A percentile compares a stretch with the other conserved stretches of the same genome.
phyloP scores from a whole-genome alignment of 2,113 vertebrate genomes.

The Synodontis membranacea region DNA sequence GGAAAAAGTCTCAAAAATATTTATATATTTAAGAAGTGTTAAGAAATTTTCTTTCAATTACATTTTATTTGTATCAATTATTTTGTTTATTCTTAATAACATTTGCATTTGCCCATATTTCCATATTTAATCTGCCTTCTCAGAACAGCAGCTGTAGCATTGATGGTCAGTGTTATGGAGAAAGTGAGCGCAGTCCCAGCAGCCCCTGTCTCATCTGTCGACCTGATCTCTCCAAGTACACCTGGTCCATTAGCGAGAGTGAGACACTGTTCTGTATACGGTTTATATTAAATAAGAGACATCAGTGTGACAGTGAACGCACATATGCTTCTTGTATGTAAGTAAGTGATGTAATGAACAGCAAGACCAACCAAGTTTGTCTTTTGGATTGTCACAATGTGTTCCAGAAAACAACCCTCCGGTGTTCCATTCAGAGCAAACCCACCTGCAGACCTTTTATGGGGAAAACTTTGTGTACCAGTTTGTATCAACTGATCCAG shows the following conservation, averaged over 20 bases:
- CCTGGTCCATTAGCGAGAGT: slow-evolving; percentile 85
- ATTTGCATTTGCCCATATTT: background rate
- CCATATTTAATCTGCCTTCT: slow-evolving; percentile 14
- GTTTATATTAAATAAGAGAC: background rate
- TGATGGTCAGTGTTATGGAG: slow-evolving; percentile 79
- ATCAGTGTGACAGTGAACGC: background rate
- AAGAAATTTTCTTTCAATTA: no score
- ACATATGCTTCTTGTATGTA: background rate
- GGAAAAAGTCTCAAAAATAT: no score
- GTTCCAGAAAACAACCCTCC: slow-evolving; percentile 81
- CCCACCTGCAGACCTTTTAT: slow-evolving; percentile 74
- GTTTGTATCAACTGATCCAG: slow-evolving; percentile 81
- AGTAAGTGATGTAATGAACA: background rate
- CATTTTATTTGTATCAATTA: background rate
- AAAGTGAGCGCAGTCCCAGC: slow-evolving; percentile 76
- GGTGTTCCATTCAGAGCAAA: slow-evolving; percentile 68
- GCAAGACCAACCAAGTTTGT: background rate
- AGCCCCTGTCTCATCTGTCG: slow-evolving; percentile 82
- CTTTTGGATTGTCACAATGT: background rate
- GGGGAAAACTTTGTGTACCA: slow-evolving; percentile 83
- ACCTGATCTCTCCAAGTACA: slow-evolving; percentile 78
- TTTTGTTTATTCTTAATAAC: background rate
- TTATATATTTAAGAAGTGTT: no score
- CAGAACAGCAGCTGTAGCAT: slow-evolving; percentile 88
- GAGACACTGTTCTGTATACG: slow-evolving; percentile 43